Conservation (phyloP, 2,113 vertebrate species). For the Elachura formosa region DNA sequence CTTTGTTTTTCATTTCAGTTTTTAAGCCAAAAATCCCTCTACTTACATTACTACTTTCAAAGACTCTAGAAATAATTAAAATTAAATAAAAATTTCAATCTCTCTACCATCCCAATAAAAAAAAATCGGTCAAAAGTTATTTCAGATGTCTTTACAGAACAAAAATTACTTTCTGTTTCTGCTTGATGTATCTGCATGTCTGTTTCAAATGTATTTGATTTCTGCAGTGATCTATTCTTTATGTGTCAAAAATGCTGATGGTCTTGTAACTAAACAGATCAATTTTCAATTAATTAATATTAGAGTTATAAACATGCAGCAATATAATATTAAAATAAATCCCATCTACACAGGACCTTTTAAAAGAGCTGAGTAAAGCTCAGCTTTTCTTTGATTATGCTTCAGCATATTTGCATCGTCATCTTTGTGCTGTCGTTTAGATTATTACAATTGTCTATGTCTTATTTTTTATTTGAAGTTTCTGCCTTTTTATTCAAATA, state of each 20-base stretch:
- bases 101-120: rapidly evolving
- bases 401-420: neutral
- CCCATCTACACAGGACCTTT: neutral
- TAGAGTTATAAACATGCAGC: neutral
- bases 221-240: neutral
- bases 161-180: neutral
- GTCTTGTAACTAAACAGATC: neutral
- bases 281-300: neutral
- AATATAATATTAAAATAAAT: neutral
- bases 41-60: neutral
- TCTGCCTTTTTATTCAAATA: neutral
- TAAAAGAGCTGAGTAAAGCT: neutral
- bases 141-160: neutral
- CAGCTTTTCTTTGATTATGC: too few relatives aligned
- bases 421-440: neutral
- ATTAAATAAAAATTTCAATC: neutral
- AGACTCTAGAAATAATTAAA: neutral
- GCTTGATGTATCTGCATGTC: neutral
- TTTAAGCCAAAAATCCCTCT: neutral
- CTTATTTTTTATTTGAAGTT: neutral
- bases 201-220: neutral
- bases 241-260: neutral
- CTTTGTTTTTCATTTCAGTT: neutral
- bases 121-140: neutral
- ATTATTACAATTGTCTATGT: neutral